phyloP scores from a whole-genome alignment of 2,797 vertebrate species.

The Stomatorhinus walkeri region DNA sequence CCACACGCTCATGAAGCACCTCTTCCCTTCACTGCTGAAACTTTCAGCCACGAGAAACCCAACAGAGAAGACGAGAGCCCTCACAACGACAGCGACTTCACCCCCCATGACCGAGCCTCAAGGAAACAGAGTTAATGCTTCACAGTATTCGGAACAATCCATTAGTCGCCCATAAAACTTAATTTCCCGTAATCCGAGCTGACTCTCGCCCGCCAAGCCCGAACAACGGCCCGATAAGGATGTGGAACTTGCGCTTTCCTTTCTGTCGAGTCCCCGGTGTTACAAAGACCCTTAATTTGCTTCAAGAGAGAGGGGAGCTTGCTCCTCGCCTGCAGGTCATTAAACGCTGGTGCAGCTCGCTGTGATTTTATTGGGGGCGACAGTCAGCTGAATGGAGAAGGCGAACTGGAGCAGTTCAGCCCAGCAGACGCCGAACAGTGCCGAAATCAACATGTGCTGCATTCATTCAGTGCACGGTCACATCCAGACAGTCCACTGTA shows the following conservation, averaged over 20 bases:
- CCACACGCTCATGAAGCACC: not conserved
- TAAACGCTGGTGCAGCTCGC: not conserved
- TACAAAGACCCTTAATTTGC: constrained; percentile 27
- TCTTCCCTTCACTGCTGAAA: not conserved
- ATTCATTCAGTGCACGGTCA: not conserved
- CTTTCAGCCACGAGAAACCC: not conserved
- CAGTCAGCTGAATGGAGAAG: not conserved
- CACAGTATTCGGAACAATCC: constrained; percentile 44
- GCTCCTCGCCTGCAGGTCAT: not conserved
- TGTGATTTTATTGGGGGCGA: not conserved
- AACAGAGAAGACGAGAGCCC: not conserved
- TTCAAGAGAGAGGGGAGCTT: constrained; percentile 12
- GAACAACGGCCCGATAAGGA: constrained; percentile 20
- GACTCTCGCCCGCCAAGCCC: constrained; percentile 18
- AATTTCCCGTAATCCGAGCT: constrained; percentile 47
- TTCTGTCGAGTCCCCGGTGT: constrained; percentile 18
- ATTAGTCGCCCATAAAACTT: constrained; percentile 43
- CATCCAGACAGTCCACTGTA: not conserved
- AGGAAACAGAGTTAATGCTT: constrained; percentile 8
- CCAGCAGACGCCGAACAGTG: not conserved
- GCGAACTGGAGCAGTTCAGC: not conserved
- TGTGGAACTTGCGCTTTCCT: constrained; percentile 21
- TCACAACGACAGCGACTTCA: not conserved
- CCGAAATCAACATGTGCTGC: not conserved
- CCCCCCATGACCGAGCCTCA: constrained; percentile 5